Base-by-base conservation (phyloP, 2,888 invertebrate species). In the Noctua fimbriata region DNA sequence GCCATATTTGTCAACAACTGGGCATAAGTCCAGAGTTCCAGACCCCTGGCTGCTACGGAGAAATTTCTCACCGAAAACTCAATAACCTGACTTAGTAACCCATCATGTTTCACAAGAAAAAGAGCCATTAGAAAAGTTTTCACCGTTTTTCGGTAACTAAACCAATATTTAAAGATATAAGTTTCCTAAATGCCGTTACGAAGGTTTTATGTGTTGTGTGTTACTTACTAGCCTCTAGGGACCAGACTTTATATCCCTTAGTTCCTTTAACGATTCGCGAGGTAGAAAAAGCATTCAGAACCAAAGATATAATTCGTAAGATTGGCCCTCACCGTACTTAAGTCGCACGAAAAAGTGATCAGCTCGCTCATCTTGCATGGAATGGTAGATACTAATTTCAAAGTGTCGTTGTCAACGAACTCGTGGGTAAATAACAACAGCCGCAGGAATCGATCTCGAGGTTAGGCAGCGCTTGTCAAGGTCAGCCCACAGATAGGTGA, bases 151-250 rank as follows among this genome's bases (percentile, higher is more conserved):
- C 16, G 41, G 18, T 67, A 65, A 18, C 63, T 28, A 71, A 71
- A 69, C n/a, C 55, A 65, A 36, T 5, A 67, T 36, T 60, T 12
- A 52, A n/a, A 67, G 32, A 66, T 63, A 85, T 74, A 76, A 76
- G 58, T 80, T 76, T 36, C 28, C 28, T 66, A 66, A 83, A 70
- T 58, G 58, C 32, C 74, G 58, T 63, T 75, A 63, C 28, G 44
- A 47, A 66, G 65, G 52, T 66, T n/a, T 69, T 66, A 66, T 76
- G 63, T 71, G 60, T 74, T 75, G 41, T 74, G 63, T n/a, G 44
- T 76, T 73, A 67, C 63, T 79, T 75, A 80, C 36, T 66, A 60
- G 87, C 18, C 87, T 69, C 87, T 21, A 72, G 66, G 76, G 85
- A 63, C 49, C 55, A 16, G 47, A 16, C 47, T 47, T 16, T 80